A percentile compares a stretch with the other conserved stretches of the same genome.
Evolutionary conservation across 2,888 invertebrate genomes (phyloP).

Genomic region (Machimus rusticus): DNA sequence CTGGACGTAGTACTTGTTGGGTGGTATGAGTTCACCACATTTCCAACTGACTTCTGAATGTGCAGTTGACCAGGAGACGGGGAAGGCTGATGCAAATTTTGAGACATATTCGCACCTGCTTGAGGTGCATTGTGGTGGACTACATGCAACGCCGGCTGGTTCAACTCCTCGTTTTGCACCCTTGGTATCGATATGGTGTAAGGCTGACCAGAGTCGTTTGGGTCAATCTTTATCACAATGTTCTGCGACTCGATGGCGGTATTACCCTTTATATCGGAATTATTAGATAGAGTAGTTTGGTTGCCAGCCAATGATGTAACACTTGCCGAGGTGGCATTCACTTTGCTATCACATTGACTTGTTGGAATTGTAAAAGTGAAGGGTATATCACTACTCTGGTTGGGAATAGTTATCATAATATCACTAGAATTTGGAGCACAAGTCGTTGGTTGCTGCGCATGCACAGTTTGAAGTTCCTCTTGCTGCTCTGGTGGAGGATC

Average conservation of each 20-base stretch:
- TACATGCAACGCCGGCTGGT: background rate
- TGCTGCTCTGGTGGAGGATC: constrained; percentile 45
- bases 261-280: constrained; percentile 9
- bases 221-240: constrained; percentile 62
- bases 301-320: background rate
- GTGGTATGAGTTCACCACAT: constrained; percentile 17
- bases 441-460: constrained; percentile 46
- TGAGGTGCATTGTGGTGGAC: constrained; percentile 47
- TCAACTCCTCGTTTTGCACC: constrained; percentile 56
- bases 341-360: constrained; percentile 48
- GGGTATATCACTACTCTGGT: constrained; percentile 59
- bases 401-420: constrained; percentile 63
- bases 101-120: background rate
- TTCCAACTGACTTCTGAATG: constrained; percentile 45
- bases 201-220: constrained; percentile 57
- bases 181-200: constrained; percentile 63
- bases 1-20: constrained; percentile 31
- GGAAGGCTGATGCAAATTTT: constrained; percentile 45
- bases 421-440: constrained; percentile 50
- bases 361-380: constrained; percentile 62
- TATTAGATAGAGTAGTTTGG: background rate
- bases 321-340: background rate
- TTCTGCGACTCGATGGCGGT: constrained; percentile 55
- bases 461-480: background rate
- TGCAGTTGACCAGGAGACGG: background rate